A percentile compares a stretch with the other conserved stretches of the same genome.
phyloP scores from a whole-genome alignment of 2,113 vertebrate species.

The Rhinolophus ferrumequinum region DNA sequence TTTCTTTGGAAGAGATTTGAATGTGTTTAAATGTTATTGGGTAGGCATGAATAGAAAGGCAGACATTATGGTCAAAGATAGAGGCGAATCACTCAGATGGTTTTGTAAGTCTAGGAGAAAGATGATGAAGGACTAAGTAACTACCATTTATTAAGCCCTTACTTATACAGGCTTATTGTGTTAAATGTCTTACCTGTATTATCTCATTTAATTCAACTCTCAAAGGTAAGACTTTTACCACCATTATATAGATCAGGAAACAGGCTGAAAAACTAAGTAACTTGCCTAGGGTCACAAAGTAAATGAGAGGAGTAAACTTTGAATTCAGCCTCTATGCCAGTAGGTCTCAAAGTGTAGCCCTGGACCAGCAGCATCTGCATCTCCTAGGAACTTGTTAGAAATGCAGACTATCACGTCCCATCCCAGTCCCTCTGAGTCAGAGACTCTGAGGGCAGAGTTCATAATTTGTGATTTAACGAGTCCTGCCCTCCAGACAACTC shows the following conservation, averaged over 20 bases:
- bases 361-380: background rate
- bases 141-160: background rate
- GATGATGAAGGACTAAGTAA: background rate
- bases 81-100: background rate
- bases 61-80: background rate
- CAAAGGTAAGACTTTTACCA: constrained; percentile 7
- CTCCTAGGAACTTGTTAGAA: background rate
- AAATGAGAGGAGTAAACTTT: background rate
- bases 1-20: background rate
- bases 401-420: background rate
- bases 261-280: background rate
- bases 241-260: background rate
- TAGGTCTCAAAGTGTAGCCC: background rate
- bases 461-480: background rate
- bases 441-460: background rate
- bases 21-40: background rate
- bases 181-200: background rate
- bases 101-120: background rate
- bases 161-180: background rate
- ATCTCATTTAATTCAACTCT: background rate
- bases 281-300: background rate
- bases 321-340: background rate
- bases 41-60: background rate
- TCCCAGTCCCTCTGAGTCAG: background rate
- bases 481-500: background rate